A percentile compares a stretch with the other conserved stretches of the same genome.
These are phyloP conservation scores for Periophthalmus magnuspinnatus DNA, from an alignment of 2,797 vertebrate species.

Conservation along the genomic window DNA sequence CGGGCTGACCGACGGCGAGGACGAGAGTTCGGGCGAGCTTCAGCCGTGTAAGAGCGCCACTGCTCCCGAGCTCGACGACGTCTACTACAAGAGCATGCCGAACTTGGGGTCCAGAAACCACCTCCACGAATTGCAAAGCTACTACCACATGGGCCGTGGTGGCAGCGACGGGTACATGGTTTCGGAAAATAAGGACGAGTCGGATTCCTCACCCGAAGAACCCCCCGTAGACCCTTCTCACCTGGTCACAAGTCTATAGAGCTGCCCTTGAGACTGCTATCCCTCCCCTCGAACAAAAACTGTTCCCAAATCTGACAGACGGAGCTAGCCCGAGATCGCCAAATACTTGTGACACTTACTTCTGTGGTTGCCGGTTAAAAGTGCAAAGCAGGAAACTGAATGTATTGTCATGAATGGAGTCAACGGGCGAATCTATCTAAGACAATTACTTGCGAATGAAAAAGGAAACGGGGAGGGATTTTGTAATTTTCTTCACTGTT, in stretches of 20 bases:
- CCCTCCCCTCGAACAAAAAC: constrained; percentile 45
- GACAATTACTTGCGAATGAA: constrained; percentile 40
- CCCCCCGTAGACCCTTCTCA: constrained; percentile 90
- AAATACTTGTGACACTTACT: constrained; percentile 45
- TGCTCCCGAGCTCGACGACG: constrained; percentile 86
- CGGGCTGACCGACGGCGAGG: constrained; percentile 74
- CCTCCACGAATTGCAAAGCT: constrained; percentile 93
- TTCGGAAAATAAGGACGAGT: constrained; percentile 89
- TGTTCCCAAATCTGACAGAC: constrained; percentile 61
- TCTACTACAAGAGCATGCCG: constrained; percentile 99
- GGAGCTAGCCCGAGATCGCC: constrained; percentile 51
- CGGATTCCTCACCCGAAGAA: constrained; percentile 85
- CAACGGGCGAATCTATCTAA: constrained; percentile 28
- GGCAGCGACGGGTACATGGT: constrained; percentile 97
- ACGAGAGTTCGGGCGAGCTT: constrained; percentile 77
- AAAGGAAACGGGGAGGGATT: constrained; percentile 50
- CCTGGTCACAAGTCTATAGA: constrained; percentile 99
- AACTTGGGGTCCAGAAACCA: constrained; percentile 95
- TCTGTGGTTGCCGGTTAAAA: constrained; percentile 34
- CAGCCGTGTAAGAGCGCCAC: constrained; percentile 85
- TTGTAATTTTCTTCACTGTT: constrained; percentile 58
- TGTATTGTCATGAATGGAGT: constrained; percentile 56
- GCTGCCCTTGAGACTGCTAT: constrained; percentile 61
- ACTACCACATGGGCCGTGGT: constrained; percentile 97
- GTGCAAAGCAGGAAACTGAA: constrained; percentile 51